phyloP scores from a whole-genome alignment of 2,797 vertebrate genomes.

The Centropyge bicolor region DNA sequence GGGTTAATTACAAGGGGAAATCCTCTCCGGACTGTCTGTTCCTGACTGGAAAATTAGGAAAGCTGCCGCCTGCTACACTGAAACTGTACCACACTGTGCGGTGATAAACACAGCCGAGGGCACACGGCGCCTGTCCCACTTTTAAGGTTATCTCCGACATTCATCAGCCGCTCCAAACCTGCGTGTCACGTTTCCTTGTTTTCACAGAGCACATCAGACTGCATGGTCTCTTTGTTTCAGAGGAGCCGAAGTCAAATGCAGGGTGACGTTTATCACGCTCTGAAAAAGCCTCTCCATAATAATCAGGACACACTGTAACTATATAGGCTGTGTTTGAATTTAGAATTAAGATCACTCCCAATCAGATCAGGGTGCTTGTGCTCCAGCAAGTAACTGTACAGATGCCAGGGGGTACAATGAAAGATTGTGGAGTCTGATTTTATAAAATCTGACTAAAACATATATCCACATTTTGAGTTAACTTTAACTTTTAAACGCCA shows the following conservation, averaged over 20 bases:
- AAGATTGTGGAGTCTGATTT: background rate
- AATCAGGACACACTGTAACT: constrained; percentile 8
- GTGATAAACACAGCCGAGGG: constrained; percentile 56
- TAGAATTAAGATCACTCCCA: background rate
- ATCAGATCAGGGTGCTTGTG: background rate
- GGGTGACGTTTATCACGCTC: constrained; percentile 30
- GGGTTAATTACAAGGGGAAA: constrained; percentile 80
- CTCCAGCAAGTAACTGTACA: background rate
- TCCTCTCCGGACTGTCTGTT: constrained; percentile 66
- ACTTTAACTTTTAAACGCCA: background rate
- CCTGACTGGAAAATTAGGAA: constrained; percentile 76
- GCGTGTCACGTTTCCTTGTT: constrained; percentile 72
- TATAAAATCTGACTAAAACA: background rate
- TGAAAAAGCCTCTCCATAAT: constrained; percentile 20
- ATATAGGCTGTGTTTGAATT: background rate
- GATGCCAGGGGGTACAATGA: background rate
- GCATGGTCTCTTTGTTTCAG: constrained; percentile 70
- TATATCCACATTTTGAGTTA: background rate
- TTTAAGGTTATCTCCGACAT: constrained; percentile 71
- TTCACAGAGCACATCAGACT: constrained; percentile 62
- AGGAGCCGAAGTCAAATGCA: constrained; percentile 49
- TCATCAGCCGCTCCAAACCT: constrained; percentile 58
- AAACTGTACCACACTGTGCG: constrained; percentile 33
- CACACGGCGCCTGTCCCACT: constrained; percentile 43
- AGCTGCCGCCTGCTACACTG: constrained; percentile 46